Evolutionary conservation across 2,113 vertebrate species (phyloP), one percentile per base, ranked within the genome.

Genomic region (Leptosomus discolor): DNA sequence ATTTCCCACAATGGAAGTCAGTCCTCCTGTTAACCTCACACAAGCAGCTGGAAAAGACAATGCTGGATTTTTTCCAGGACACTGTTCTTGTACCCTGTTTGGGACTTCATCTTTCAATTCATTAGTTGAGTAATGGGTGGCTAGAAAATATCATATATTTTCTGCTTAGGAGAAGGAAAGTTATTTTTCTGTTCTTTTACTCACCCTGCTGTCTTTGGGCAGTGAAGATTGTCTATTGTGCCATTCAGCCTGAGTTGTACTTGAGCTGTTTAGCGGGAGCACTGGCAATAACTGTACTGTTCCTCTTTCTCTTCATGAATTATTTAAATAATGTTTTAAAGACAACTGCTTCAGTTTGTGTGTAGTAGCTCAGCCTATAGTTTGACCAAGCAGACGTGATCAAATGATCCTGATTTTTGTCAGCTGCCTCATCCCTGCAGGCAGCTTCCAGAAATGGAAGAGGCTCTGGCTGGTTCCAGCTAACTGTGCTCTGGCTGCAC

Each of bases 1-100:
- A 94, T 86, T 97, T 97, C 56, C 71, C 92, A 93, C 92, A 94
- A 91, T 81, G 92, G 83, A 93, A 92, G 85, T 92, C 79, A 86
- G 64, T 93, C 48, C 85, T 97, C 32, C 90, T 94, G 71, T 95
- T 92, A 96, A 92, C 96, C 88, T 86, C 83, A 48, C 71, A 70
- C 58, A 94, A 90, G 88, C 68, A 96, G 70, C 88, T 92, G 73
- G 71, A 78, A 87, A 89, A 94, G 56, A 97, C 95, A 97, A 94
- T 95, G 79, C 79, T 94, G 95, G 82, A 86, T 88, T 88, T 91
- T 74, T 89, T 88, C 92, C 88, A 95, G 56, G 51, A 53, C 2
- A 3, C 61, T 89, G 48, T 78, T 92, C 75, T 93, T 95, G 51
- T 91, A 68, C 91, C 30, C 71, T 79, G 10, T 71, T 91, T 76